Percentiles rank a stretch among this genome's conserved stretches.
Conservation (phyloP, 30 jellyfish, hydroid and myxozoan genomes). For the Mastigias papua region DNA sequence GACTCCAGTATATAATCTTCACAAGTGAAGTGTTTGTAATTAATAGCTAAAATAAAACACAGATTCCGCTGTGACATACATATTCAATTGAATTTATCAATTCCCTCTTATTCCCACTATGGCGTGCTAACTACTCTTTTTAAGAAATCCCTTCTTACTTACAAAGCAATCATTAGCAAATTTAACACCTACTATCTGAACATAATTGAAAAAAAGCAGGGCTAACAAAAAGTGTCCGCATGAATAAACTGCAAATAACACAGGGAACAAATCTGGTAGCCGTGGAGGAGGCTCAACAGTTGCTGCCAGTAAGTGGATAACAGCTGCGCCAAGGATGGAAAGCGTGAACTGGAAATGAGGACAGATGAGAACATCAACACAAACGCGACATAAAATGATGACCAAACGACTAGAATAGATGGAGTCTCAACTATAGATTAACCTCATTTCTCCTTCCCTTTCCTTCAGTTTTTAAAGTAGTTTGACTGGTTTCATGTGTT, state of each 20-base stretch:
- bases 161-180: background rate
- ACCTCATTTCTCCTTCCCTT: too few relatives aligned
- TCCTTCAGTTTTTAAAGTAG: too few relatives aligned
- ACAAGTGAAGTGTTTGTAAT: too few relatives aligned
- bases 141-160: background rate
- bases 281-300: conserved; percentile 75
- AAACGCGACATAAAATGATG: background rate
- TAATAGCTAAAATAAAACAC: too few relatives aligned
- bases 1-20: too few relatives aligned
- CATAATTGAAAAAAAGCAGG: conserved; percentile 58
- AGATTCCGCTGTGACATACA: too few relatives aligned
- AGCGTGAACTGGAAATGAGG: conserved; percentile 55
- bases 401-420: too few relatives aligned
- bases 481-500: too few relatives aligned
- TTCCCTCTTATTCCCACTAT: background rate
- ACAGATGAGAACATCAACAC: background rate
- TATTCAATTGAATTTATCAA: background rate
- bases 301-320: conserved; percentile 58
- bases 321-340: conserved; percentile 53
- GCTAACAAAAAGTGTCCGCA: conserved; percentile 84
- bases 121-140: background rate
- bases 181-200: conserved; percentile 25
- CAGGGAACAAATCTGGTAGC: conserved; percentile 88
- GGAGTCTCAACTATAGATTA: too few relatives aligned
- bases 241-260: conserved; percentile 72